Conservation (phyloP, 2,797 vertebrate genomes). For the Myripristis jacobus region DNA sequence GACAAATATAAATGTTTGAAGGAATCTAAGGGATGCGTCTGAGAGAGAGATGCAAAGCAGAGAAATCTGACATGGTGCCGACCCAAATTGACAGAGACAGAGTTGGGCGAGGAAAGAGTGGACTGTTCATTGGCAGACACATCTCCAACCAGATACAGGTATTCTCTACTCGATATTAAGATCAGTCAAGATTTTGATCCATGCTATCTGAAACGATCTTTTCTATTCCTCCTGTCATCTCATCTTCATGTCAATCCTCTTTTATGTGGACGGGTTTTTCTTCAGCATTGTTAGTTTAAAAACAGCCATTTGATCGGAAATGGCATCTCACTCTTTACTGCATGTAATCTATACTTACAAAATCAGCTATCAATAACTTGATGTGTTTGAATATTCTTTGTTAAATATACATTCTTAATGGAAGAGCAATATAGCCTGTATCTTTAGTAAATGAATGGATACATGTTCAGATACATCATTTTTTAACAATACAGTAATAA, state of each 20-base stretch:
- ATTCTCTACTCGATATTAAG: slow-evolving; percentile 69
- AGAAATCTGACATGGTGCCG: slow-evolving; percentile 80
- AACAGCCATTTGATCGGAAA: slow-evolving; percentile 14
- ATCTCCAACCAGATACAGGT: slow-evolving; percentile 77
- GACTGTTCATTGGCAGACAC: slow-evolving; percentile 74
- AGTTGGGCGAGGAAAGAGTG: slow-evolving; percentile 73
- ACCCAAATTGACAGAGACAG: slow-evolving; percentile 78
- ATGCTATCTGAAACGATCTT: slow-evolving; percentile 35
- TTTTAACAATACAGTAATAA: slow-evolving; percentile 8
- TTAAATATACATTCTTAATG: slow-evolving; percentile 10
- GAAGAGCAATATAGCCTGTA: slow-evolving; percentile 61
- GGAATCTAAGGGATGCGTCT: slow-evolving; percentile 73
- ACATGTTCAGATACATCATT: slow-evolving; percentile 14
- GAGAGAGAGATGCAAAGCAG: slow-evolving; percentile 72
- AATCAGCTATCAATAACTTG: slow-evolving; percentile 38
- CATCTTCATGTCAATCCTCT: slow-evolving; percentile 17
- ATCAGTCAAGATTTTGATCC: slow-evolving; percentile 47
- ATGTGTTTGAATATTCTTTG: slow-evolving; percentile 34
- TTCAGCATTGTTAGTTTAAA: slow-evolving; percentile 9
- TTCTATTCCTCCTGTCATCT: slow-evolving; percentile 19
- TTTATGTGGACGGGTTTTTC: neutral
- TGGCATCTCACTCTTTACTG: slow-evolving; percentile 14
- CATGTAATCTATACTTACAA: slow-evolving; percentile 25
- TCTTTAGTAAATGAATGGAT: slow-evolving; percentile 7
- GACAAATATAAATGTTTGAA: slow-evolving; percentile 46